These are phyloP conservation scores for Scolanthus callimorphus DNA, from an alignment of 92 coral and sea anemone genomes.

Conservation along the genomic window DNA sequence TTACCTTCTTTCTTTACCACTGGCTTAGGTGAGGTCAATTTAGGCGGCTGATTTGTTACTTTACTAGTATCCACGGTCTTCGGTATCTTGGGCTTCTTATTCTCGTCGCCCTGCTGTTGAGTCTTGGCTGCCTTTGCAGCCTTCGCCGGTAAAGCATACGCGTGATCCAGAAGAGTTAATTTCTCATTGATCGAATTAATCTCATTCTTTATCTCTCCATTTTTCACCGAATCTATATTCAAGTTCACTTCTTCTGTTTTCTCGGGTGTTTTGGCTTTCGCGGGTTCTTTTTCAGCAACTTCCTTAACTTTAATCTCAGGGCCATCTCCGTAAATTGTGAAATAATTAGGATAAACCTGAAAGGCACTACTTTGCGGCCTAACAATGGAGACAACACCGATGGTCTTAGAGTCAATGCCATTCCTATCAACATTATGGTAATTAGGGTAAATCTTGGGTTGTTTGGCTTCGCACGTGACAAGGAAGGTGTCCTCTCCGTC, in stretches of 20 bases:
- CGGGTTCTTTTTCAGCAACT: conserved; percentile 13
- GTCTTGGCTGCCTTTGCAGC: conserved; percentile 7
- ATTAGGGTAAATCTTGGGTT: conserved; percentile 10
- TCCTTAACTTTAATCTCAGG: conserved; percentile 21
- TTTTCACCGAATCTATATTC: conserved; percentile 19
- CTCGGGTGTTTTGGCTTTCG: conserved; percentile 1
- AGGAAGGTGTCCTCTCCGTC: conserved; percentile 44
- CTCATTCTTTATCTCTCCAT: conserved; percentile 35
- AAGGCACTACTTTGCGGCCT: conserved; percentile 49
- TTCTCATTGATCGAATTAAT: conserved; percentile 64
- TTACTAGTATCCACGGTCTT: conserved; percentile 16
- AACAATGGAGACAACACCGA: conserved; percentile 75
- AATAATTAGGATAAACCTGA: conserved; percentile 52
- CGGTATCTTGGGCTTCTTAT: conserved; percentile 33
- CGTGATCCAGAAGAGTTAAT: conserved; percentile 77
- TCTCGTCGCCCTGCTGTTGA: conserved; percentile 8
- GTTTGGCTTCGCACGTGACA: conserved; percentile 23
- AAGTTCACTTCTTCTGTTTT: conserved; percentile 17
- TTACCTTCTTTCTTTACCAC: neutral
- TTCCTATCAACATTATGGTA: neutral
- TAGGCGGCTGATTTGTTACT: conserved; percentile 4
- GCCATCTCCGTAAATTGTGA: conserved; percentile 69
- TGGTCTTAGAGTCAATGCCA: conserved; percentile 17
- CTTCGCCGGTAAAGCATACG: conserved; percentile 79
- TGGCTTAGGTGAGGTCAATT: conserved; percentile 2